Evolutionary conservation across 1,140 invertebrate species (phyloP), one percentile per base, ranked within the genome.

Genomic region (Lepidotrigona ventralis): DNA sequence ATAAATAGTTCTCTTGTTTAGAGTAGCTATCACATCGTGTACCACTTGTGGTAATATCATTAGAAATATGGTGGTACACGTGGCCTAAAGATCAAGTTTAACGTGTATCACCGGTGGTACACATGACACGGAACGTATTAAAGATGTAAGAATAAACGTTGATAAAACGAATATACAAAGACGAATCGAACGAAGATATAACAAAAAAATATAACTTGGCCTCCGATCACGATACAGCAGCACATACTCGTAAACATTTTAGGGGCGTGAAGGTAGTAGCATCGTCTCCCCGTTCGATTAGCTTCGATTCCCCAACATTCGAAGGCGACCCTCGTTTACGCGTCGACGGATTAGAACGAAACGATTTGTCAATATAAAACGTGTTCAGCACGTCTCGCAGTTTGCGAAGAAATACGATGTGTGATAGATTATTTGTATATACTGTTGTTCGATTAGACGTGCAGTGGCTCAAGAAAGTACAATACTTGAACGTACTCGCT

Each of bases 231-330:
- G 54, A n/a, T 17, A n/a, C 15, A 39, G 66, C 2, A 54, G 15
- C 56, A 39, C 46, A 39, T 60, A 39, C 74, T 21, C 39, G 39
- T 58, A 53, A 77, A 71, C 39, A 63, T 78, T 60, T 21, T 21
- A 33, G 17, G 66, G 39, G 54, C 54, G 66, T 23, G 60, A 51
- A 78, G 19, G 56, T 33, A 29, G 53, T 53, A 53, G 2, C 11
- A 53, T 46, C 26, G 19, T 54, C n/a, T n/a, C n/a, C 46, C 63
- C n/a, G 29, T 87, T 81, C 56, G 82, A 81, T 87, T 87, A 87
- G 72, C 58, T 29, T 60, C 68, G 11, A 88, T 81, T 53, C 74
- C 33, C 33, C 29, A 0, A 60, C 29, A 60, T 63, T 60, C 63
- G 29, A 68, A 60, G 77, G 19, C 68, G 54, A 64, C 76, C 29